A percentile compares a stretch with the other conserved stretches of the same genome.
Conservation (phyloP, 64 coral and sea anemone species). For the Exaiptasia diaphana region DNA sequence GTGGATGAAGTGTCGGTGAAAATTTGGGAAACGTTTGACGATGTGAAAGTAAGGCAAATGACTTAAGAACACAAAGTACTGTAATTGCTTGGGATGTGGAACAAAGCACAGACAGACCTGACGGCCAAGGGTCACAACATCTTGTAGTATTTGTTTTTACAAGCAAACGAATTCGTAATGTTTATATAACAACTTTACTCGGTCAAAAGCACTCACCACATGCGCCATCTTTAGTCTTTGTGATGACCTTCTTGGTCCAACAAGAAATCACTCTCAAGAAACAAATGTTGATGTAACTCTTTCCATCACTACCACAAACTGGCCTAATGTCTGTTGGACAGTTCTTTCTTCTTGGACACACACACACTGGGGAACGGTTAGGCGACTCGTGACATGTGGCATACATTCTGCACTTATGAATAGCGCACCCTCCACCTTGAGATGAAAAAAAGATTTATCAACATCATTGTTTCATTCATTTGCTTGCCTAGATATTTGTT, state of each 20-base stretch:
- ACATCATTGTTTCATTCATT: too few species aligned
- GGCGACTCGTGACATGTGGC: conserved; percentile 43
- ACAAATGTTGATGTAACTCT: conserved; percentile 64
- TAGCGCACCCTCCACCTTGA: conserved; percentile 35
- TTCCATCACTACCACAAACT: conserved; percentile 65
- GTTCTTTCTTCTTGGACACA: conserved; percentile 49
- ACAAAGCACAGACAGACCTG: too few species aligned
- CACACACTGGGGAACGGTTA: conserved; percentile 36
- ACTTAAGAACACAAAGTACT: too few species aligned
- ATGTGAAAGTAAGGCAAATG: too few species aligned
- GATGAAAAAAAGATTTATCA: neutral
- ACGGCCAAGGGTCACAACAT: too few species aligned
- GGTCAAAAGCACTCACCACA: conserved; percentile 78
- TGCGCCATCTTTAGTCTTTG: conserved; percentile 19
- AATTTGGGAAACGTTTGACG: too few species aligned
- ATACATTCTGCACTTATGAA: conserved; percentile 24
- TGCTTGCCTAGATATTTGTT: too few species aligned
- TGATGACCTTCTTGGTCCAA: neutral
- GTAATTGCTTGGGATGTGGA: too few species aligned
- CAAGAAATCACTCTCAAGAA: conserved; percentile 58
- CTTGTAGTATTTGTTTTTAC: too few species aligned
- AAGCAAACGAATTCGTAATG: too few species aligned
- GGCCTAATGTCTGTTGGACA: conserved; percentile 10
- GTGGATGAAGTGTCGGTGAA: too few species aligned
- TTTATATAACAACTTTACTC: too few species aligned